Percentiles rank a stretch among this genome's conserved stretches.
These are phyloP conservation scores for Apodemia hepburni DNA, from an alignment of 2,888 invertebrate genomes.

Conservation along the genomic window DNA sequence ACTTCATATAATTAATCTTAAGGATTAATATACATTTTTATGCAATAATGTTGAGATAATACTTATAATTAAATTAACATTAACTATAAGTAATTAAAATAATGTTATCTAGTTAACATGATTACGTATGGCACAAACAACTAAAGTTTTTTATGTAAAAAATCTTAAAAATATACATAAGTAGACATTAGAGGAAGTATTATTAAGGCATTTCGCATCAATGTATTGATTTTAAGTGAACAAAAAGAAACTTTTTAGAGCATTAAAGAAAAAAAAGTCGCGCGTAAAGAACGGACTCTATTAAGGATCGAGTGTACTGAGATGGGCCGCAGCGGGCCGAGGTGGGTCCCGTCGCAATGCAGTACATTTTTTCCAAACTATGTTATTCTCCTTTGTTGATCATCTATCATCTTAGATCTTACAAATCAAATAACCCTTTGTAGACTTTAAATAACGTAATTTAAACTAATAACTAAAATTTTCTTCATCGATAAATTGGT, in stretches of 20 bases:
- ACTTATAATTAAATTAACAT: not conserved
- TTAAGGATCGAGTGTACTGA: too few relatives aligned
- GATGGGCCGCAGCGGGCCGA: too few relatives aligned
- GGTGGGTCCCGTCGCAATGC: too few relatives aligned
- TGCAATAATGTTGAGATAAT: conserved; percentile 9
- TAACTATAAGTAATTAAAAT: conserved; percentile 10
- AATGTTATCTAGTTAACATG: conserved; percentile 15
- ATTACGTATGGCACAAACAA: conserved; percentile 17
- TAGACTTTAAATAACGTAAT: too few relatives aligned
- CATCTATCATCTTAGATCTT: too few relatives aligned
- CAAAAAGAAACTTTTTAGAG: not conserved
- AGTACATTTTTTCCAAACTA: too few relatives aligned
- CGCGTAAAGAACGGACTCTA: too few relatives aligned
- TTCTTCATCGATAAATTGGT: too few relatives aligned
- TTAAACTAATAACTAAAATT: too few relatives aligned
- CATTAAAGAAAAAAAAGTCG: too few relatives aligned
- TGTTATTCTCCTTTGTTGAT: too few relatives aligned
- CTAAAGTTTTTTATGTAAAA: not conserved
- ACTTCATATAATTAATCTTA: not conserved
- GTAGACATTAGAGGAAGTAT: not conserved
- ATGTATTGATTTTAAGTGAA: not conserved
- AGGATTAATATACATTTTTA: not conserved
- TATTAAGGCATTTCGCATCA: not conserved
- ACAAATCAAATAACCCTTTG: too few relatives aligned
- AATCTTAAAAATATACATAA: not conserved